Evolutionary conservation across 2,113 vertebrate genomes (phyloP).

Genomic region (Poicephalus meyeri): DNA sequence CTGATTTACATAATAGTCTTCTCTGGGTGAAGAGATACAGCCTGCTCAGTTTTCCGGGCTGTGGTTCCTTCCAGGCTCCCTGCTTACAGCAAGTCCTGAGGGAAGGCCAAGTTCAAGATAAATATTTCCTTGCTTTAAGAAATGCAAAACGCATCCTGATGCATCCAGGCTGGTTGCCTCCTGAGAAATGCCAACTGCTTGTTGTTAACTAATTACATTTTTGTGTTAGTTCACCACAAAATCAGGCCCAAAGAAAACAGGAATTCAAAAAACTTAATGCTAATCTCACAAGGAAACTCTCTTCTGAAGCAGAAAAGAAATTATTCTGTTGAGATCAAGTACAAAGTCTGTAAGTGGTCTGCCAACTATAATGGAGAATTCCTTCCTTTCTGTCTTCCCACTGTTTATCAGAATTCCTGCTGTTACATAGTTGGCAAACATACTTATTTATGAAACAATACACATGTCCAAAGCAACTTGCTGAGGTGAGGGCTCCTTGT

Average conservation of each 20-base stretch:
- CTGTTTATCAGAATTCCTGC: constrained; percentile 21
- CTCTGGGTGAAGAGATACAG: background rate
- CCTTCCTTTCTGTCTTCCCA: constrained; percentile 1
- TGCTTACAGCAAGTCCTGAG: constrained; percentile 19
- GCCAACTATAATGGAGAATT: background rate
- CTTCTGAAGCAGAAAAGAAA: background rate
- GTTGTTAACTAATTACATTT: constrained; percentile 2
- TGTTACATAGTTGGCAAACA: background rate
- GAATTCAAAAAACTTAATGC: background rate
- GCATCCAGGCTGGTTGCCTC: background rate
- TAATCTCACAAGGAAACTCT: background rate
- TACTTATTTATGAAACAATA: background rate
- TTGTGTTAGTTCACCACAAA: background rate
- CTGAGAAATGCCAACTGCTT: constrained; percentile 27
- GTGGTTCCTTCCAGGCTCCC: background rate
- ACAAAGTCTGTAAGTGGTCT: constrained; percentile 3
- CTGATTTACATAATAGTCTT: background rate
- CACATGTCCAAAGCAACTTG: background rate
- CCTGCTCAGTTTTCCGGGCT: constrained; percentile 13
- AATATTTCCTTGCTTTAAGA: constrained; percentile 13
- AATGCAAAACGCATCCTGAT: background rate
- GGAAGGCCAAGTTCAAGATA: constrained; percentile 22
- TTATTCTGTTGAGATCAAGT: background rate
- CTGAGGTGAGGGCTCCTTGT: background rate
- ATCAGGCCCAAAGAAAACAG: background rate